Base-by-base conservation (phyloP, 2,113 vertebrate species). In the Blennius ocellaris region DNA sequence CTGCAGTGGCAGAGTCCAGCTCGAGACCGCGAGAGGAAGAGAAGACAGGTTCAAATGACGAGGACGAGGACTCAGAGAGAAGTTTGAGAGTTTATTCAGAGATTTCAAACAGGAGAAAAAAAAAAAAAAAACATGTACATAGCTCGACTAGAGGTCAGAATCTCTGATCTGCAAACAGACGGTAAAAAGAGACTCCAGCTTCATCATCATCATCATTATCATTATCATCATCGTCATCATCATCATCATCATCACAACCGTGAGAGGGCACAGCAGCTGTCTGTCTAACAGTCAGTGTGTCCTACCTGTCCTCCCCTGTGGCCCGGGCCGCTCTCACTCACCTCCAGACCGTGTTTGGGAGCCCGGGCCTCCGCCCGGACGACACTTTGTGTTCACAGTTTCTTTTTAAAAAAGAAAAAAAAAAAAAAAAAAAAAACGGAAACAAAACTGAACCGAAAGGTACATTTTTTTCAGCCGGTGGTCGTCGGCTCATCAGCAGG, bases 121-220 rank as follows among this genome's bases (percentile, higher is more conserved):
- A 91, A 93, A 93, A 91, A 89, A 90, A 90, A 87, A 87, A 91
- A 93, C 92, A 92, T 55, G 39, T 92, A 93, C 91, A 94, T 88
- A 93, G 84, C 85, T 83, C 37, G 41, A 78, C 61, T 54, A 74
- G 81, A 69, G 75, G 84, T 90, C 93, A 93, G 90, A 89, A 90
- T 97, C 96, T 97, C 96, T 97, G 95, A 96, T 96, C 97, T 97
- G 97, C 96, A 98, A 99, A 98, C 96, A 97, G 96, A 97, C 95
- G 96, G 93, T 30, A 30, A 30, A 30, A 30, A 43, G 8, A 48
- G 90, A 81, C 84, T 70, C 59, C 65, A 91, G 90, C 95, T 95
- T 85, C 95, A 95, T 94, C 94, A 38, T 30, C 21, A 30, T 30
- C 21, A 30, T 30, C 21, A 30, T 30, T 4, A 30, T 49, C 36